phyloP scores from a whole-genome alignment of 1,140 invertebrate species.

The Cydia pomonella region DNA sequence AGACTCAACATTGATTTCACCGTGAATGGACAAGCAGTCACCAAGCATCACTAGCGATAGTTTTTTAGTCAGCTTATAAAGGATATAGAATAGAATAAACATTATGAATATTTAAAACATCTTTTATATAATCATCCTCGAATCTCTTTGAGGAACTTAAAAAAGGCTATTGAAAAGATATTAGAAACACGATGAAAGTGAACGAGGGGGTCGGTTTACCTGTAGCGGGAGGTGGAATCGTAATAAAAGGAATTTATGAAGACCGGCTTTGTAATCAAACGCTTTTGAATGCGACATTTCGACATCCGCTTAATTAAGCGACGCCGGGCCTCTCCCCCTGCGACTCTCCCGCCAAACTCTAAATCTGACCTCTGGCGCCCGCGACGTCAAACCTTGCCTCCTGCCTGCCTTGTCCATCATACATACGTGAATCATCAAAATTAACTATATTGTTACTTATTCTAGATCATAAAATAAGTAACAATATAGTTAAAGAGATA shows the following conservation, averaged over 20 bases:
- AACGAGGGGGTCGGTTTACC: not conserved
- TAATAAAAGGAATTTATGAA: conserved; percentile 11
- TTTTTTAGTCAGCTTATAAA: not conserved
- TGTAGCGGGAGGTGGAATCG: conserved; percentile 9
- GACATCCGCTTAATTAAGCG: conserved; percentile 12
- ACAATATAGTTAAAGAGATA: no score
- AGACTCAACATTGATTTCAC: conserved; percentile 51
- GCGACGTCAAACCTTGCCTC: not conserved
- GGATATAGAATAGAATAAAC: not conserved
- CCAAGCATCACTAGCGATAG: not conserved
- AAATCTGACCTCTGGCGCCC: no score
- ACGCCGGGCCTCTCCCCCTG: not conserved
- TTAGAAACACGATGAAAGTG: conserved; percentile 11
- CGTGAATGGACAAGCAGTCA: not conserved
- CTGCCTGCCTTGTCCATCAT: no score
- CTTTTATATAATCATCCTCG: not conserved
- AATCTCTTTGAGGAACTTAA: not conserved
- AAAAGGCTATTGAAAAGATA: not conserved
- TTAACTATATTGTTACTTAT: no score
- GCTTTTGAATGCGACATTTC: conserved; percentile 9
- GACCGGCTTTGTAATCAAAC: conserved; percentile 12
- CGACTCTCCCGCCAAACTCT: not conserved
- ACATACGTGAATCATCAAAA: no score
- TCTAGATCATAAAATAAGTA: no score
- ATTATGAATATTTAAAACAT: not conserved